Evolutionary conservation across 2,113 vertebrate genomes (phyloP).

Genomic region (Haemorhous mexicanus): DNA sequence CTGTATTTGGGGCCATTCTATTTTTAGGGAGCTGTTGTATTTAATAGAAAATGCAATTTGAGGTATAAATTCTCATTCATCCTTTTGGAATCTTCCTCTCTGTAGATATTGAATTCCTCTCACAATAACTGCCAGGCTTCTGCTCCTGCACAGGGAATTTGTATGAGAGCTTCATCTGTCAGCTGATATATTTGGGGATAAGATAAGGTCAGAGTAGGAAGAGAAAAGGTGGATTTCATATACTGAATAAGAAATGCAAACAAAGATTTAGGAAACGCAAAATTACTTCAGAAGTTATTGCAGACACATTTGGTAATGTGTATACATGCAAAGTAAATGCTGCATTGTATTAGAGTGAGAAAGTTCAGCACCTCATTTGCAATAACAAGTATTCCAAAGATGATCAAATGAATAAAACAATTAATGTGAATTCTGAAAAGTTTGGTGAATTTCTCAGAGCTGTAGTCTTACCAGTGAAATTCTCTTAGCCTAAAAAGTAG

Average conservation of each 20-base stretch:
- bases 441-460: neutral
- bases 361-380: neutral
- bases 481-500: neutral
- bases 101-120: slow-evolving; percentile 3
- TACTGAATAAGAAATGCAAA: slow-evolving; percentile 3
- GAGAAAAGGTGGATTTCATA: neutral
- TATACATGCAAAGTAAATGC: neutral
- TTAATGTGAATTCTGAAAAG: neutral
- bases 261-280: slow-evolving; percentile 4
- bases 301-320: neutral
- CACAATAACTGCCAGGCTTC: neutral
- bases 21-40: neutral
- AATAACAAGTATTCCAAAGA: neutral
- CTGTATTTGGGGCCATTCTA: neutral
- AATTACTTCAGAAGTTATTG: neutral
- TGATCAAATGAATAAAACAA: neutral
- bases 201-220: neutral
- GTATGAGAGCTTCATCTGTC: slow-evolving; percentile 14
- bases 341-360: neutral
- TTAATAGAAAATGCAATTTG: slow-evolving; percentile 21
- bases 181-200: neutral
- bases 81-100: slow-evolving; percentile 13
- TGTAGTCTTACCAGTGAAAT: neutral
- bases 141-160: neutral
- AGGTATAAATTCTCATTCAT: neutral